Evolutionary conservation across 1,140 invertebrate species (phyloP), one percentile per base, ranked within the genome.

Genomic region (Sminthurides bifidus): DNA sequence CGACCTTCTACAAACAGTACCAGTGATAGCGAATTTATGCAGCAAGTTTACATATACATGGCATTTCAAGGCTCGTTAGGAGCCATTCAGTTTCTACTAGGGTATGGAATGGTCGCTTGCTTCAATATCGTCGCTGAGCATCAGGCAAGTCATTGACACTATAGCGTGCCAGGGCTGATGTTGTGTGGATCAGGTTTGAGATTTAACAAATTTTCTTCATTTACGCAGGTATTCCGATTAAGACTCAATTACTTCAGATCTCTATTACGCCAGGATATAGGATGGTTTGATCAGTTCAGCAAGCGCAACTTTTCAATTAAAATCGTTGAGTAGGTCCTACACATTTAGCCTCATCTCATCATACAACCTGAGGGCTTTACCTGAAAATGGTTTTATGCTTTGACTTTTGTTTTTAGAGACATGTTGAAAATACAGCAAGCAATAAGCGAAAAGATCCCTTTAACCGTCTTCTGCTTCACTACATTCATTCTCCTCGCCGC

Each of bases 401-500:
- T 14, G 44, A 30, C 21, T 21, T 43, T 2, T 48, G 14, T 54
- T 58, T 61, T 27, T 61, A 80, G 79, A 64, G 78, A 81, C 61
- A 67, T 81, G 52, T 69, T 74, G 30, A 74, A 77, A 63, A 73
- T 81, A 33, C 74, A 79, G 50, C 75, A 76, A 60, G 79, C 78
- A 5, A 74, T 80, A 30, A 77, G 78, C 10, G 77, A 81, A 66
- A 81, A 81, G 64, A 59, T 79, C n/a, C 75, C 73, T 10, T 67
- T 73, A 27, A 75, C 78, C 50, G 55, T 77, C 5, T 71, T 73
- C 56, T 68, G 66, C 37, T 54, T 75, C 27, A 59, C 67, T n/a
- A 71, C 60, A 69, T 72, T 30, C 66, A 75, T 30, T 66, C 65
- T 26, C 66, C 68, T 26, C 70, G 75, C 44, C 52, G 73, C 19